Evolutionary conservation across 2,888 invertebrate species (phyloP).

Genomic region (Drosophila atroscutellata): DNA sequence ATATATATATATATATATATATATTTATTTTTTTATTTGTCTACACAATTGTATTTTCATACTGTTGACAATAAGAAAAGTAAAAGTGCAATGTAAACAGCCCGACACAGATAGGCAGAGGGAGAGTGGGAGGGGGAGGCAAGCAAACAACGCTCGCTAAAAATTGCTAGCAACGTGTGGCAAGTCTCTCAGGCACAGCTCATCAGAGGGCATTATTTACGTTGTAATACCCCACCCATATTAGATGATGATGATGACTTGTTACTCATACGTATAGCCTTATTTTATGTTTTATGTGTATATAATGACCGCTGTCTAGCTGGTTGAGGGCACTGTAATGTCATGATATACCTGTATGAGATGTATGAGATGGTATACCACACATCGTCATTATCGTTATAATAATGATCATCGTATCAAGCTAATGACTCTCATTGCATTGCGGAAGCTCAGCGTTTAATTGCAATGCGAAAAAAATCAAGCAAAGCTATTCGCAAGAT

Average conservation of each 20-base stretch:
- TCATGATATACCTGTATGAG: constrained; percentile 11
- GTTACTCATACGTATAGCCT: constrained; percentile 7
- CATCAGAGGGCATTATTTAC: constrained; percentile 22
- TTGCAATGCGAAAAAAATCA: constrained; percentile 67
- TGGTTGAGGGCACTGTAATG: constrained; percentile 27
- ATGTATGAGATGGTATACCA: constrained; percentile 6
- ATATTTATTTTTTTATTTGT: constrained; percentile 8
- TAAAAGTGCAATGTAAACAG: constrained; percentile 55
- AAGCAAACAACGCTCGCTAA: constrained; percentile 11
- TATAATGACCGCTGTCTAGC: constrained; percentile 27
- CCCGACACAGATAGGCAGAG: constrained; percentile 9
- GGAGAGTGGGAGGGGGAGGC: constrained; percentile 19
- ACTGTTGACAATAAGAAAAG: constrained; percentile 62
- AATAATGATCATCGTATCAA: constrained; percentile 26
- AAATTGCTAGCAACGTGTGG: constrained; percentile 14
- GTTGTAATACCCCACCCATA: constrained; percentile 11
- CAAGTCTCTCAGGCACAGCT: constrained; percentile 5
- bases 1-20: neutral
- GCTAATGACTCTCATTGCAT: constrained; percentile 43
- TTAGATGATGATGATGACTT: constrained; percentile 24
- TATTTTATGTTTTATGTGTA: constrained; percentile 3
- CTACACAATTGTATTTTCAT: constrained; percentile 56
- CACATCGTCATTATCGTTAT: constrained; percentile 19
- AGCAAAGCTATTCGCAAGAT: constrained; percentile 36
- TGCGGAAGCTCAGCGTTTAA: constrained; percentile 69